Conservation (phyloP, 23 tunicate genomes). For the Aplidium turbinatum region DNA sequence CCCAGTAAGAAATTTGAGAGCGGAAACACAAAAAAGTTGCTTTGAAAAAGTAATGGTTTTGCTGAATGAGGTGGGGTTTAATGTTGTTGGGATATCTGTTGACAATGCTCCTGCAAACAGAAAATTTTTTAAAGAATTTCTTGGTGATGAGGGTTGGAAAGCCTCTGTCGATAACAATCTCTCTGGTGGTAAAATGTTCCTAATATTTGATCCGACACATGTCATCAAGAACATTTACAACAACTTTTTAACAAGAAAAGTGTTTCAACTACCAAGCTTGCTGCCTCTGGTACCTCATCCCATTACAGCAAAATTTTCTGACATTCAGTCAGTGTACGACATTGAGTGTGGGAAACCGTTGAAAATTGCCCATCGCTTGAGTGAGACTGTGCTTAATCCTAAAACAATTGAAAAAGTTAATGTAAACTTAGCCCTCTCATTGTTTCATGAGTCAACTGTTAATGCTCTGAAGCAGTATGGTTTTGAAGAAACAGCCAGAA, state of each 20-base stretch:
- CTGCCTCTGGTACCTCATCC: constrained; percentile 1
- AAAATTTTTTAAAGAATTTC: constrained; percentile 21
- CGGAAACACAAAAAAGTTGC: constrained; percentile 7
- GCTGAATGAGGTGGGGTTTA: constrained; percentile 8
- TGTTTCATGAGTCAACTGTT: constrained; percentile 15
- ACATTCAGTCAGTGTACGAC: not conserved
- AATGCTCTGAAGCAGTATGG: not conserved
- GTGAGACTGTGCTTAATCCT: not conserved
- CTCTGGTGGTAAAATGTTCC: constrained; percentile 6
- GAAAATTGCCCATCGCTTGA: constrained; percentile 9
- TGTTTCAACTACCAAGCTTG: constrained; percentile 1
- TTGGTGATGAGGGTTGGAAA: constrained; percentile 3
- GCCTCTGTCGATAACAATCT: not conserved
- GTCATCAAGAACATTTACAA: constrained; percentile 2
- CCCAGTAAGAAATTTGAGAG: not conserved
- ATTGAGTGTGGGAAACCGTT: constrained; percentile 4
- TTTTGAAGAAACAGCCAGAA: not conserved
- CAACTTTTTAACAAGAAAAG: constrained; percentile 4
- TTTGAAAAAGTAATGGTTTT: constrained; percentile 8
- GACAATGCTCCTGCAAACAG: constrained; percentile 1
- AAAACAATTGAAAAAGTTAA: constrained; percentile 9
- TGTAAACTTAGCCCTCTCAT: constrained; percentile 13
- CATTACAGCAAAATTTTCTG: not conserved
- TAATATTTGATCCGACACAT: constrained; percentile 21
- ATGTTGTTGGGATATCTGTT: constrained; percentile 4